Evolutionary conservation across 2,797 vertebrate genomes (phyloP).

Genomic region (Merluccius polli): DNA sequence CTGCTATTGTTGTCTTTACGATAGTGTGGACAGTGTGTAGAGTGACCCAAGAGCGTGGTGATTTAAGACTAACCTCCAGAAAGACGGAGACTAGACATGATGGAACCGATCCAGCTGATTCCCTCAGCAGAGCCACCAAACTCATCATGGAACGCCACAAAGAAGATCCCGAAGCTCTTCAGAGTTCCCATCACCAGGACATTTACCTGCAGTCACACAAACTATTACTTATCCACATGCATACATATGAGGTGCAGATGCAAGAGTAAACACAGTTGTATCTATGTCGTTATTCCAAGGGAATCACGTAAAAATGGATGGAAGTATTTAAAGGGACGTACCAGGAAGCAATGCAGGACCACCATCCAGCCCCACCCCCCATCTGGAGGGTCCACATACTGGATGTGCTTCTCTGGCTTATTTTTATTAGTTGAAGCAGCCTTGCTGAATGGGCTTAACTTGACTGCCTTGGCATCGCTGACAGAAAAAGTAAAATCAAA

Average conservation of each 20-base stretch:
- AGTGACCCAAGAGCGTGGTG: neutral
- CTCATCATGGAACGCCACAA: constrained; percentile 89
- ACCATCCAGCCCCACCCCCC: constrained; percentile 89
- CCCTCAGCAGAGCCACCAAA: constrained; percentile 85
- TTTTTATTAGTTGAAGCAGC: constrained; percentile 57
- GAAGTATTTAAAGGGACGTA: constrained; percentile 49
- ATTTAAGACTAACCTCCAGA: constrained; percentile 74
- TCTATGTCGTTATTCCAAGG: neutral
- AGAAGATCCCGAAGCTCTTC: constrained; percentile 93
- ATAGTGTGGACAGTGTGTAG: neutral
- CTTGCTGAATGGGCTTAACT: constrained; percentile 65
- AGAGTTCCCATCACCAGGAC: constrained; percentile 86
- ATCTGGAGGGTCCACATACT: constrained; percentile 66
- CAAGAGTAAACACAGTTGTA: neutral
- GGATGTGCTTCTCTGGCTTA: constrained; percentile 58
- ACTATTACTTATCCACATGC: neutral
- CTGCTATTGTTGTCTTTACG: neutral
- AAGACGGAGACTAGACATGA: constrained; percentile 89
- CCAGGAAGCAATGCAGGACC: constrained; percentile 90
- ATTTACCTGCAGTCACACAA: constrained; percentile 77
- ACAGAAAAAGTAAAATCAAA: constrained; percentile 14
- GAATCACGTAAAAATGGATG: too few species aligned
- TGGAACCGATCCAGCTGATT: constrained; percentile 91
- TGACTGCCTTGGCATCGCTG: constrained; percentile 57
- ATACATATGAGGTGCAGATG: neutral